phyloP scores from a whole-genome alignment of 2,113 vertebrate genomes.

The Ploceus nigricollis region DNA sequence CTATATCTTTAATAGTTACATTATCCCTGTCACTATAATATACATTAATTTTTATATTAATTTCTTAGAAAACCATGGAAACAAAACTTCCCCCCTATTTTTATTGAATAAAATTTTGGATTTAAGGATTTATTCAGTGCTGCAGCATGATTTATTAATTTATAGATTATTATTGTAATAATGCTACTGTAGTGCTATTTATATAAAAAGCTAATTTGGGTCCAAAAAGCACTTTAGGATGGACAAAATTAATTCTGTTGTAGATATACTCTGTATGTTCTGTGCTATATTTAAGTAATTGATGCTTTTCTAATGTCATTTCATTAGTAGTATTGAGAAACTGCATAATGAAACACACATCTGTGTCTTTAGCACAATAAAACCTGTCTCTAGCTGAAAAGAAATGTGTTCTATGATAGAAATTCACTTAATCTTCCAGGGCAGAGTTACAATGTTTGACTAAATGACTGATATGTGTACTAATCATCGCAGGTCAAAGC shows the following conservation, averaged over 20 bases:
- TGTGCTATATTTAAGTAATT: not conserved
- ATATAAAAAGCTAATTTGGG: not conserved
- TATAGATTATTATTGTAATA: not conserved
- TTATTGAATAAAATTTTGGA: not conserved
- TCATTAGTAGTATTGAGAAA: not conserved
- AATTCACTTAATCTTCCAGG: not conserved
- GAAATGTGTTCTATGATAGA: not conserved
- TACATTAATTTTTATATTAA: not conserved
- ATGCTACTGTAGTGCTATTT: not conserved
- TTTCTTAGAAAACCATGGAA: not conserved
- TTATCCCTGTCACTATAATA: not conserved
- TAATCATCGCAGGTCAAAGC: not conserved
- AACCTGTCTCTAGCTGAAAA: not conserved
- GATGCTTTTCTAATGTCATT: not conserved
- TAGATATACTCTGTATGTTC: not conserved
- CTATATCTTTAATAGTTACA: not conserved
- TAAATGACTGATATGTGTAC: not conserved
- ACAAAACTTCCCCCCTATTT: not conserved
- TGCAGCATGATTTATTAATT: not conserved
- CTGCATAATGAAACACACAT: not conserved
- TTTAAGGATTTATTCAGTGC: not conserved
- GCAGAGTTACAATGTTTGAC: not conserved
- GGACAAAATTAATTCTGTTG: not conserved
- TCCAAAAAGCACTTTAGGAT: not conserved
- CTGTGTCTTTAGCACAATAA: not conserved